Conservation (phyloP, 2,797 vertebrate genomes). For the Gorsachius magnificus region DNA sequence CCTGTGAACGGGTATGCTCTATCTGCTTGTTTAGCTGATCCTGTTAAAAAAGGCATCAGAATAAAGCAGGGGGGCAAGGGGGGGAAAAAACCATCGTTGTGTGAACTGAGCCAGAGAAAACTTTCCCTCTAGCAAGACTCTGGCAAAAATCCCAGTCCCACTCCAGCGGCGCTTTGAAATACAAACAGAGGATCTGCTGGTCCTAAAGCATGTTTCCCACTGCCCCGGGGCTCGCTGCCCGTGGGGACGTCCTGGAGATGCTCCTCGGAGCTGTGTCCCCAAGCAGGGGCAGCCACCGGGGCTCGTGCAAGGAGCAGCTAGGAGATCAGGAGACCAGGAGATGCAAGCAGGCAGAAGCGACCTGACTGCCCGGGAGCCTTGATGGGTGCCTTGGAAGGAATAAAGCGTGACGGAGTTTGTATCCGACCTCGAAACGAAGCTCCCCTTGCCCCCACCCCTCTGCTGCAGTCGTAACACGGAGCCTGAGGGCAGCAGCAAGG, state of each 20-base stretch:
- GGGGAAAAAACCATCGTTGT: background rate
- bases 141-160: slow-evolving; percentile 44
- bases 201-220: background rate
- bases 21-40: slow-evolving; percentile 71
- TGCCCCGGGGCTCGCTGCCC: background rate
- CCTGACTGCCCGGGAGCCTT: fast-evolving
- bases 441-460: background rate
- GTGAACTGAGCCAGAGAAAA: slow-evolving; percentile 35
- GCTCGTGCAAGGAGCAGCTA: background rate
- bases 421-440: fast-evolving
- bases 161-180: background rate
- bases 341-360: background rate
- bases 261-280: background rate
- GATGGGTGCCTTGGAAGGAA: background rate
- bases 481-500: background rate
- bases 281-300: background rate
- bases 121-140: slow-evolving; percentile 52
- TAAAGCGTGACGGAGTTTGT: fast-evolving
- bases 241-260: background rate
- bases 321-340: background rate
- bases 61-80: background rate
- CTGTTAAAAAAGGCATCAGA: slow-evolving; percentile 68
- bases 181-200: background rate
- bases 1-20: slow-evolving; percentile 28
- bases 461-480: background rate